Evolutionary conservation across 1,140 invertebrate genomes (phyloP).

Genomic region (Plectus sambesii): DNA sequence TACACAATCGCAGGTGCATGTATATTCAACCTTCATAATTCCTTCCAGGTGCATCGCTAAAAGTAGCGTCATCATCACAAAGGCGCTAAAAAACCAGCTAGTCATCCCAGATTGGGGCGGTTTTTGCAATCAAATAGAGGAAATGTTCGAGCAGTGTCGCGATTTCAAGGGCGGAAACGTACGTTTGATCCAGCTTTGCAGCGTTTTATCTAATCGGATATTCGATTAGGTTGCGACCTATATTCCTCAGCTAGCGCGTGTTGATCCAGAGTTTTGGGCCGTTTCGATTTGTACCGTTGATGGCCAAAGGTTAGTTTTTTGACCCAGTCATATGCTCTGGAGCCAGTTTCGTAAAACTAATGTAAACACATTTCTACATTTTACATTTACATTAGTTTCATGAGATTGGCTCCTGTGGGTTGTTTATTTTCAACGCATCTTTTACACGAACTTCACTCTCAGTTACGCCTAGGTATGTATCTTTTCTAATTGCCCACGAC

Average conservation of each 20-base stretch:
- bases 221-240: conserved; percentile 40
- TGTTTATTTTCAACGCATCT: too few species aligned
- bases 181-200: conserved; percentile 21
- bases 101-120: conserved; percentile 24
- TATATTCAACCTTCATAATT: too few species aligned
- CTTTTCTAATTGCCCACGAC: too few species aligned
- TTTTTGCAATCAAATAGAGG: conserved; percentile 16
- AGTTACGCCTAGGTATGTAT: too few species aligned
- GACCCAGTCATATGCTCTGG: too few species aligned
- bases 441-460: too few species aligned
- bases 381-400: too few species aligned
- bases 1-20: too few species aligned
- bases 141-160: conserved; percentile 20
- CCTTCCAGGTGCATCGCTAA: conserved; percentile 21
- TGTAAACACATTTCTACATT: too few species aligned
- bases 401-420: too few species aligned
- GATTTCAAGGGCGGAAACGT: conserved; percentile 12
- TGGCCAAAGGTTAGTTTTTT: too few species aligned
- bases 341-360: too few species aligned
- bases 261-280: conserved; percentile 48
- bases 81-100: conserved; percentile 25
- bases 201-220: conserved; percentile 34
- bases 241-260: conserved; percentile 42
- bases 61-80: conserved; percentile 21
- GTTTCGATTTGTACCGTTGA: conserved; percentile 51